Percentiles rank a stretch among this genome's conserved stretches.
Evolutionary conservation across 64 coral and sea anemone genomes (phyloP).

Genomic region (Actinia equina): DNA sequence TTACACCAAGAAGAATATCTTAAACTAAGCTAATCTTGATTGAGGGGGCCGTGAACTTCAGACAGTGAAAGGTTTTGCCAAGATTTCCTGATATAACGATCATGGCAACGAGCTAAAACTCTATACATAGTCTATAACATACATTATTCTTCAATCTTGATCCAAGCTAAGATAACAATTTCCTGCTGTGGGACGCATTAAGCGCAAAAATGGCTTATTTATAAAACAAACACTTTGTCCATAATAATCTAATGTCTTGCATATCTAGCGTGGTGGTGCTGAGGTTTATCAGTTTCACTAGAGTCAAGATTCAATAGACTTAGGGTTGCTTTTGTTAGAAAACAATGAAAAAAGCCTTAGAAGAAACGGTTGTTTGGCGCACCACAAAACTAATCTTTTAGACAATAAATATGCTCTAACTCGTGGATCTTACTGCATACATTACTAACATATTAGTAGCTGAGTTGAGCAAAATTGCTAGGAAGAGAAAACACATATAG

Average conservation of each 20-base stretch:
- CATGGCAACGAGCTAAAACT: not conserved
- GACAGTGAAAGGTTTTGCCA: conserved; percentile 4
- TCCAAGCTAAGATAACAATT: not conserved
- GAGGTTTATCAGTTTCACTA: not conserved
- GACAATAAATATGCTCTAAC: not conserved
- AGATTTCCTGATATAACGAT: not conserved
- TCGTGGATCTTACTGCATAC: not conserved
- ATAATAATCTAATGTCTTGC: not conserved
- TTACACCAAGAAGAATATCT: not conserved
- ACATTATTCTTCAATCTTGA: not conserved
- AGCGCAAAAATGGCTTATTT: conserved; percentile 6
- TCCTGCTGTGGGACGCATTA: conserved; percentile 1
- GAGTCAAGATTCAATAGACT: not conserved
- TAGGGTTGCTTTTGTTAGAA: not conserved
- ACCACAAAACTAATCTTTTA: not conserved
- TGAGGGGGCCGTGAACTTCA: conserved; percentile 10
- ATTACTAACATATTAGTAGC: not conserved
- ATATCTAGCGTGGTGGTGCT: not conserved
- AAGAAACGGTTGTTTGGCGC: not conserved
- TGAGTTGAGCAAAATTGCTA: not conserved
- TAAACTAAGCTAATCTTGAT: not conserved
- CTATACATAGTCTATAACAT: not conserved
- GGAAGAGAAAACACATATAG: no score
- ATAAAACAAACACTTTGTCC: not conserved
- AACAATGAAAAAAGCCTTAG: not conserved